Evolutionary conservation across 2,797 vertebrate genomes (phyloP).

Genomic region (Spondyliosoma cantharus): DNA sequence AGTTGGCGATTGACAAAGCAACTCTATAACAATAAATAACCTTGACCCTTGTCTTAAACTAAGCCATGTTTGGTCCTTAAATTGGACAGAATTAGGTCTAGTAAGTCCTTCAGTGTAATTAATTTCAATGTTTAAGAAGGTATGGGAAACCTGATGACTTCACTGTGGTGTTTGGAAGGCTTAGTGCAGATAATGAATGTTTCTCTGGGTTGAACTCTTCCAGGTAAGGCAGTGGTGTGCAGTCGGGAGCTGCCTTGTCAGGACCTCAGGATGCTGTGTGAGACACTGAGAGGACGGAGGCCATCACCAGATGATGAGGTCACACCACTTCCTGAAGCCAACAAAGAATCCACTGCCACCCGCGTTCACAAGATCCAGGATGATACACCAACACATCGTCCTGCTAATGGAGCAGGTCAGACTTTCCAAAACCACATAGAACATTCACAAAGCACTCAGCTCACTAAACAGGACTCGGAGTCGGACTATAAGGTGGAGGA

Average conservation of each 20-base stretch:
- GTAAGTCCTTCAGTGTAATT: too few species aligned
- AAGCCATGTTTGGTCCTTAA: too few species aligned
- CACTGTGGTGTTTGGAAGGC: not conserved
- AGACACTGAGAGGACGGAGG: slow-evolving; percentile 86
- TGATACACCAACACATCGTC: slow-evolving; percentile 28
- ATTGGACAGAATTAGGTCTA: too few species aligned
- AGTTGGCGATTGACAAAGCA: too few species aligned
- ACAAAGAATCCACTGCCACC: not conserved
- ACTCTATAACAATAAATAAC: too few species aligned
- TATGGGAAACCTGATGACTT: too few species aligned
- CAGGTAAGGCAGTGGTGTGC: slow-evolving; percentile 94
- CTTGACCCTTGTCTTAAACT: too few species aligned
- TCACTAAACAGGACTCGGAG: not conserved
- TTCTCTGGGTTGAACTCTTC: slow-evolving; percentile 8
- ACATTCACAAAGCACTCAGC: not conserved
- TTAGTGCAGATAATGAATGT: slow-evolving; percentile 8
- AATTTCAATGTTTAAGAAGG: too few species aligned
- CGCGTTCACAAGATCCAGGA: slow-evolving; percentile 1
- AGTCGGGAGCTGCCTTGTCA: slow-evolving; percentile 92
- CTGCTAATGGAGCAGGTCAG: slow-evolving; percentile 10
- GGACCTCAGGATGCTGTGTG: slow-evolving; percentile 92
- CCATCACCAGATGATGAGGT: slow-evolving; percentile 53
- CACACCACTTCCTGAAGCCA: slow-evolving; percentile 41
- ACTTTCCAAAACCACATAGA: slow-evolving; percentile 1
- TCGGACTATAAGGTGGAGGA: slow-evolving; percentile 14